Base-by-base conservation (phyloP, 2,888 invertebrate species). In the Thymelicus acteon region DNA sequence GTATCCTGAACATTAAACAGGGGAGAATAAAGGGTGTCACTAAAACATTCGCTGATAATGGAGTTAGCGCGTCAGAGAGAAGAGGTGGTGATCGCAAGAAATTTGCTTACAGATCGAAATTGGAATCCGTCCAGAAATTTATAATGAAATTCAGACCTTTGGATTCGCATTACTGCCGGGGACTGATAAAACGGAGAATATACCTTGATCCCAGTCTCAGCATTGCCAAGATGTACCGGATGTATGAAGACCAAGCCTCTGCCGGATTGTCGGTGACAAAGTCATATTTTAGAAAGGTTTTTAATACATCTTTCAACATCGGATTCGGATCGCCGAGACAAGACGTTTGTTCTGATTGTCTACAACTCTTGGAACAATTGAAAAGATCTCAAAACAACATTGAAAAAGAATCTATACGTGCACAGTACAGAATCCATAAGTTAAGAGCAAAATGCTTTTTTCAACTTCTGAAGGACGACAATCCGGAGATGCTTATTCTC, bases 241-340 rank as follows among this genome's bases (percentile, higher is more conserved):
- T 61, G 60, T 61, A 74, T 72, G 71, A 75, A 61, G 73, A 72
- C 60, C 75, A 75, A 70, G 61, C 47, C 13, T 13, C 62, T 31
- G 72, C 74, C 13, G 75, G 73, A 61, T 75, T 58, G 70, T 69
- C 66, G 48, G 74, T 75, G 12, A 74, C 70, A 8, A 70, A 62
- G 37, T 54, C 57, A 67, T 77, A 64, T 71, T 78, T 76, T 52
- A 73, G 76, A 65, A 75, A 74, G 52, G 69, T 77, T 13, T 76
- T 76, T 54, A 74, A 74, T 39, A 76, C 73, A n/a, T 62, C 67
- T 44, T 76, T 75, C 58, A 77, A 78, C 65, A 75, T 77, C 63
- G 76, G 75, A 6, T 78, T 77, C 66, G 75, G 76, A n/a, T 58
- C 73, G 15, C 68, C 71, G 15, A 60, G 74, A 13, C 73, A 72